These are phyloP conservation scores for Cheiracanthium punctorium DNA, from an alignment of 2,888 invertebrate species.

Conservation along the genomic window DNA sequence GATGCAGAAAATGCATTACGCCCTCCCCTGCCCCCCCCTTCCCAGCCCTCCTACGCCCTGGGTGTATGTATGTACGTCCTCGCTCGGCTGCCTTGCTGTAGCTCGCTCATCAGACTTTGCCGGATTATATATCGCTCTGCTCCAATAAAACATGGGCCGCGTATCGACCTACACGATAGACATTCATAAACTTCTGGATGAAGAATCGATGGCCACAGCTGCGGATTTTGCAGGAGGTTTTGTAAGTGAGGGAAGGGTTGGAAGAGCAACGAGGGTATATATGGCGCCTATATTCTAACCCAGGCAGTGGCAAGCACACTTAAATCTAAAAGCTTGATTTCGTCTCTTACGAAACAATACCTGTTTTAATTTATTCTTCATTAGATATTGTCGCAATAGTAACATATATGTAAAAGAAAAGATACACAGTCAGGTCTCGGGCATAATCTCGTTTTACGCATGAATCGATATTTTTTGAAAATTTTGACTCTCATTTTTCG, in stretches of 20 bases:
- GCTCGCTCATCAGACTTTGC: constrained; percentile 56
- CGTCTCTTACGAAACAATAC: too few relatives aligned
- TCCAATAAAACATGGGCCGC: constrained; percentile 58
- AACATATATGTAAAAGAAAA: too few relatives aligned
- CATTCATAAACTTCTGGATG: constrained; percentile 57
- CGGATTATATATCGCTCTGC: constrained; percentile 55
- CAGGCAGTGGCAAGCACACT: too few relatives aligned
- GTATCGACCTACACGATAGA: constrained; percentile 55
- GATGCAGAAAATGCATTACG: constrained; percentile 69
- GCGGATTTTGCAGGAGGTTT: constrained; percentile 44
- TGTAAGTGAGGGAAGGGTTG: neutral
- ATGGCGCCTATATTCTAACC: too few relatives aligned
- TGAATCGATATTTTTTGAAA: too few relatives aligned
- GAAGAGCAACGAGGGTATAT: neutral
- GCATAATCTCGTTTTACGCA: too few relatives aligned
- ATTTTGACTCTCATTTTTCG: too few relatives aligned
- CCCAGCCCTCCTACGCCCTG: neutral
- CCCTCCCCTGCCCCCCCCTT: neutral
- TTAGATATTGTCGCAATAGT: too few relatives aligned
- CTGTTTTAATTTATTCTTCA: too few relatives aligned
- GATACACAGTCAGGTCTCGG: too few relatives aligned
- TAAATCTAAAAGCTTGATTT: too few relatives aligned
- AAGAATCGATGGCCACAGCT: constrained; percentile 54
- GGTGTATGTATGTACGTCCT: constrained; percentile 16
- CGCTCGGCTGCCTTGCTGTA: constrained; percentile 5